Base-by-base conservation (phyloP, 2,888 invertebrate species). In the Cephus spinipes region DNA sequence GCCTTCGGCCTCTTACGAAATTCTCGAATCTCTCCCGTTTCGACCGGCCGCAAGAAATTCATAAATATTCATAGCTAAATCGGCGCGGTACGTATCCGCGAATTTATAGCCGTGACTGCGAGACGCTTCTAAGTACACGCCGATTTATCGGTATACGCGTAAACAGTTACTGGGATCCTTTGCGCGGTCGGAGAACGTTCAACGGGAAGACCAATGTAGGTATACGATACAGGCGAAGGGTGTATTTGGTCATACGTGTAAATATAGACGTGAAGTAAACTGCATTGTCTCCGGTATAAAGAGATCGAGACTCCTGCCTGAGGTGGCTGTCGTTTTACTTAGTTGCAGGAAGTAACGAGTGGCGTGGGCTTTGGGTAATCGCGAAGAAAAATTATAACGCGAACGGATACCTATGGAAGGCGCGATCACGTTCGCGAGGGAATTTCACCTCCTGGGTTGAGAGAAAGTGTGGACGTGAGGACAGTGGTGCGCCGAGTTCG, bases 1-100 rank as follows among this genome's bases (percentile, higher is more conserved):
- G 55, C 23, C 23, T 15, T 55, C 23, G 23, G 15, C 55, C 55
- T 55, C 55, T 71, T 71, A 31, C 79, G 84, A 83, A 81, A 85
- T 80, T 79, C 78, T 82, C 80, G 80, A 83, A 84, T 71, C 31
- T 81, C 82, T 33, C 32, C 9, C 76, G 69, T 73, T 73, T 69
- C 76, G 33, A 69, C 15, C 23, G 23, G 9, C 23, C 77, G 74
- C 32, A 68, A 31, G 32, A 68, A 36, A 40, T 76, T 84, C 88
- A 86, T 87, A 87, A 87, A 87, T 87, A 87, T 87, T 85, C 87
- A 87, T 85, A 84, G 80, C 83, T 78, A 79, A 83, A 82, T 84
- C 81, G 81, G 82, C 84, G 83, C 82, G 31, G 71, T 71, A 23
- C 12, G 71, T 31, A 6, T 32, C 78, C 83, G 71, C 71, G 71